Conservation (phyloP, 1,140 invertebrate genomes). For the Cherax destructor region DNA sequence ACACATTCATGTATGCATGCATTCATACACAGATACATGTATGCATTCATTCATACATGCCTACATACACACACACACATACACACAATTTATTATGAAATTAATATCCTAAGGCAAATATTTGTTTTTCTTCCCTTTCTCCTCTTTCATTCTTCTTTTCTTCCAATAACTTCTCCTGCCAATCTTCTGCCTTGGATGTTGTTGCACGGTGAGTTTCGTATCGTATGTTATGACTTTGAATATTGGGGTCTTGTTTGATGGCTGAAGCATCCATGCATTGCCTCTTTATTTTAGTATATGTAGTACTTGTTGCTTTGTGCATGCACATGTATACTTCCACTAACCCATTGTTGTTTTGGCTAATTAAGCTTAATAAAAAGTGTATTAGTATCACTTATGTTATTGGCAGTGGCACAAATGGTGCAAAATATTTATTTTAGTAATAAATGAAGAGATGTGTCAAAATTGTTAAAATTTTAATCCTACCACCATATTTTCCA, state of each 20-base stretch:
- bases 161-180: slow-evolving; percentile 41
- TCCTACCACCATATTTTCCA: too few species aligned
- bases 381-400: too few species aligned
- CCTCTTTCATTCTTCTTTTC: slow-evolving; percentile 34
- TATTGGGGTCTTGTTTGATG: not conserved
- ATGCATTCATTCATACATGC: too few species aligned
- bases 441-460: too few species aligned
- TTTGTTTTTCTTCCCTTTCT: not conserved
- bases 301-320: not conserved
- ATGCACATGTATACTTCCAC: not conserved
- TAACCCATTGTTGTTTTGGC: not conserved
- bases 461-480: too few species aligned
- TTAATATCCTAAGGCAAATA: not conserved
- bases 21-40: too few species aligned
- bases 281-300: not conserved
- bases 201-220: slow-evolving; percentile 37
- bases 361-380: too few species aligned
- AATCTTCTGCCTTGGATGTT: slow-evolving; percentile 50
- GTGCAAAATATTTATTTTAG: too few species aligned
- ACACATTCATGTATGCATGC: too few species aligned
- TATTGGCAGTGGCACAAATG: too few species aligned
- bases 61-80: too few species aligned
- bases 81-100: not conserved
- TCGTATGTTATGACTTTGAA: not conserved
- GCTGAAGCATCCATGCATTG: too few species aligned